Evolutionary conservation across 2,797 vertebrate genomes (phyloP).

Genomic region (Brachymystax lenok): DNA sequence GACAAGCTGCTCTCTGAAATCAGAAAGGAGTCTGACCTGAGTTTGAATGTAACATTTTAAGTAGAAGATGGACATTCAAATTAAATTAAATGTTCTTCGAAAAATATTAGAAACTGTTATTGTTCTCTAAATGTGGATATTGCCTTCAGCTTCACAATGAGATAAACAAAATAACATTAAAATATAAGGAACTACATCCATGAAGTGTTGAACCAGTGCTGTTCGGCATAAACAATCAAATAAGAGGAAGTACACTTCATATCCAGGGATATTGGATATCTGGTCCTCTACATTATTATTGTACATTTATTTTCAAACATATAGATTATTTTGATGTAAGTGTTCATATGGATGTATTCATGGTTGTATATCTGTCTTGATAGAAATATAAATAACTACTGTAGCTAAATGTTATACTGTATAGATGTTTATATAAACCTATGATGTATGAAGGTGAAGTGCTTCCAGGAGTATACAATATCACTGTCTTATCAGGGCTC

Average conservation of each 20-base stretch:
- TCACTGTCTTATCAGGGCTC: no score
- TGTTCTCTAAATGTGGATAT: no score
- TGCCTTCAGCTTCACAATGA: no score
- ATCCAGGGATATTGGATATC: conserved; percentile 68
- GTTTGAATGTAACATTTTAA: no score
- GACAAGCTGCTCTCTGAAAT: no score
- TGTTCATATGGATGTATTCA: conserved; percentile 14
- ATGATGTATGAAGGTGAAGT: conserved; percentile 25
- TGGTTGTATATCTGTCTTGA: not conserved
- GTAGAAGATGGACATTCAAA: no score
- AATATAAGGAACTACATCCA: no score
- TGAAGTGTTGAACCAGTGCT: not conserved
- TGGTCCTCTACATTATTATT: conserved; percentile 61
- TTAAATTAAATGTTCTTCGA: no score
- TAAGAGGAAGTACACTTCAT: conserved; percentile 66
- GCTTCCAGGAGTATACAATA: no score
- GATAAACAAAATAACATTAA: no score
- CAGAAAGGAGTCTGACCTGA: no score
- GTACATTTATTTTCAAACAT: conserved; percentile 58
- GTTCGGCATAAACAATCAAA: conserved; percentile 67
- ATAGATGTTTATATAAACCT: conserved; percentile 40
- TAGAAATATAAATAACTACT: conserved; percentile 41
- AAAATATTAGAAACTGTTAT: no score
- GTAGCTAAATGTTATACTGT: conserved; percentile 11
- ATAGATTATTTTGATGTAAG: conserved; percentile 52